Conservation (phyloP, 30 jellyfish, hydroid and myxozoan genomes). For the Pseudorhiza aurosa region DNA sequence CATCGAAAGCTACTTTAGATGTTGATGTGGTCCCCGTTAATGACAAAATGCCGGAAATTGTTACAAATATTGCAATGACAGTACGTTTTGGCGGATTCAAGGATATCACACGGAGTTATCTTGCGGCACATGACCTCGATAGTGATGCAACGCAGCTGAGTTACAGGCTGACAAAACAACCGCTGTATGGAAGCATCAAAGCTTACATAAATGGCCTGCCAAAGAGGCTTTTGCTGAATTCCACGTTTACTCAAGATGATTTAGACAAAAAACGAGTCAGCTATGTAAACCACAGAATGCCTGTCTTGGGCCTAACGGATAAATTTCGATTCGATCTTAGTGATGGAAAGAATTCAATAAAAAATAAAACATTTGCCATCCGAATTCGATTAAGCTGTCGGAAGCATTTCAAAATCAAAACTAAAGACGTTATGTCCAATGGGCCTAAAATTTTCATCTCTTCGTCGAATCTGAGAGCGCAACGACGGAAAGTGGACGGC, state of each 20-base stretch:
- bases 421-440: constrained; percentile 8
- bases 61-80: constrained; percentile 40
- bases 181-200: constrained; percentile 49
- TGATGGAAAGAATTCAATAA: constrained; percentile 27
- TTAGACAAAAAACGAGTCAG: constrained; percentile 24
- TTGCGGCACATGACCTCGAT: constrained; percentile 54
- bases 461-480: constrained; percentile 22
- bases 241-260: constrained; percentile 58
- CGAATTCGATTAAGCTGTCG: constrained; percentile 59
- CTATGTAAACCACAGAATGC: constrained; percentile 50
- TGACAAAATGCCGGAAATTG: constrained; percentile 36
- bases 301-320: constrained; percentile 24
- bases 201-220: neutral
- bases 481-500: neutral
- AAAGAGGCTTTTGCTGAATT: neutral
- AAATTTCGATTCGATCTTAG: constrained; percentile 13
- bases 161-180: constrained; percentile 27
- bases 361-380: constrained; percentile 16
- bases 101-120: constrained; percentile 33
- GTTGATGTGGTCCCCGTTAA: constrained; percentile 40
- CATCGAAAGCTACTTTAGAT: constrained; percentile 2
- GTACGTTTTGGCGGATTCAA: constrained; percentile 40
- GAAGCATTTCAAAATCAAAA: constrained; percentile 23
- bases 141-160: constrained; percentile 6
- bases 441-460: constrained; percentile 27